Conservation (phyloP, 1,140 invertebrate genomes). For the Drosophila biarmipes region DNA sequence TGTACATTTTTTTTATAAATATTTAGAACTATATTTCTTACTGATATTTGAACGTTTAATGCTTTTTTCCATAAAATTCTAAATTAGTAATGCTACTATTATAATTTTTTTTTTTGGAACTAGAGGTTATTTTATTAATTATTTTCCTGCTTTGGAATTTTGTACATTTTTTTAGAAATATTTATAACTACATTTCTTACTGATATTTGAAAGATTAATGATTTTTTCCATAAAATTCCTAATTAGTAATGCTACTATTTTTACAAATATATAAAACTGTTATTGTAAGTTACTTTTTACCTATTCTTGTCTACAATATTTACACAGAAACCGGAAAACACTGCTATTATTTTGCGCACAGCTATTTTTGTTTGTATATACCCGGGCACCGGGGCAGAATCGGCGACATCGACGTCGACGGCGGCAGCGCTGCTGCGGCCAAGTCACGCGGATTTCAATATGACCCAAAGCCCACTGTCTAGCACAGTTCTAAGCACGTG, state of each 20-base stretch:
- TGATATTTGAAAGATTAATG: no score
- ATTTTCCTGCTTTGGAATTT: no score
- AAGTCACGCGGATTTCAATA: conserved; percentile 84
- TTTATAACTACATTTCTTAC: no score
- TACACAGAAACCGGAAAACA: background rate
- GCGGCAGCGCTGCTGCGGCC: conserved; percentile 36
- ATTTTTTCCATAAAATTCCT: no score
- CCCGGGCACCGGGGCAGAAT: conserved; percentile 20
- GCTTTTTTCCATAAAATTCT: no score
- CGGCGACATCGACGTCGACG: conserved; percentile 19
- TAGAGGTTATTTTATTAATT: no score
- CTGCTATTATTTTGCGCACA: conserved; percentile 2
- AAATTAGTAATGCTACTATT: no score
- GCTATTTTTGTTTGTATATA: conserved; percentile 9
- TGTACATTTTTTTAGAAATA: no score
- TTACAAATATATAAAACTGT: background rate
- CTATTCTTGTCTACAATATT: background rate
- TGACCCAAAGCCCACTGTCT: conserved; percentile 84
- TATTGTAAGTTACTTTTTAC: background rate
- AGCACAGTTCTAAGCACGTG: conserved; percentile 84
- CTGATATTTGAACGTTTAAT: no score
- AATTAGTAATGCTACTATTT: background rate
- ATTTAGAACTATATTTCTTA: no score
- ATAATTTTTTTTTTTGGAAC: no score
- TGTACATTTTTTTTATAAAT: no score